Percentiles rank a stretch among this genome's conserved stretches.
These are phyloP conservation scores for Dryococelus australis DNA, from an alignment of 2,888 invertebrate species.

Conservation along the genomic window DNA sequence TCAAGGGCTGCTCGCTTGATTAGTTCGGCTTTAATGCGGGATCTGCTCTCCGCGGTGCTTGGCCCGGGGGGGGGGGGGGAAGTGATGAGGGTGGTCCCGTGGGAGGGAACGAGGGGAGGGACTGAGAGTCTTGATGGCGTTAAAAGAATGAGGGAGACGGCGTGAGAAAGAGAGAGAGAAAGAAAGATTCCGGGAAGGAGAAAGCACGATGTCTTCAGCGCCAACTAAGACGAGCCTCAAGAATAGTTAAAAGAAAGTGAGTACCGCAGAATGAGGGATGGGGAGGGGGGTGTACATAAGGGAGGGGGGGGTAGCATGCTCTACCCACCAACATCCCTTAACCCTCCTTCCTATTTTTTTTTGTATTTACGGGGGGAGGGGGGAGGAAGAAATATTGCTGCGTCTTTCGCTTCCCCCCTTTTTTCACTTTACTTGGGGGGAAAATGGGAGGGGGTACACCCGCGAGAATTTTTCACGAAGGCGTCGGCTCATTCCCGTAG, in stretches of 20 bases:
- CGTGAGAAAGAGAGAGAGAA: not conserved
- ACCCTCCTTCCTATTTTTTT: not conserved
- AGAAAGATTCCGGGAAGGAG: not conserved
- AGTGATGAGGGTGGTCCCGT: not conserved
- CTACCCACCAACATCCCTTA: not conserved
- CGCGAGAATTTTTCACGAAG: not conserved
- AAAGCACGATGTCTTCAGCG: not conserved
- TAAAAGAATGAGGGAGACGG: not conserved
- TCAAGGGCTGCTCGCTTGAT: not conserved
- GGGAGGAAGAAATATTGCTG: not conserved
- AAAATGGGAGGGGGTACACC: not conserved
- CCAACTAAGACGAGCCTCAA: constrained; percentile 9
- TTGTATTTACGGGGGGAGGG: not conserved
- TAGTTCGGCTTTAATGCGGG: not conserved
- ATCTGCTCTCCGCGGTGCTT: not conserved
- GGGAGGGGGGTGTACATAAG: not conserved
- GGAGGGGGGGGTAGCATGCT: not conserved
- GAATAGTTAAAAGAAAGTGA: constrained; percentile 16
- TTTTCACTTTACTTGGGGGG: not conserved
- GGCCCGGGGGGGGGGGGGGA: not conserved
- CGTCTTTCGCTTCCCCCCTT: constrained; percentile 16
- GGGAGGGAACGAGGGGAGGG: not conserved
- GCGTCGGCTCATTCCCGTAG: not conserved
- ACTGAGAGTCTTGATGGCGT: not conserved
- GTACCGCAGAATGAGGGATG: not conserved